Evolutionary conservation across 1,140 invertebrate genomes (phyloP).

Genomic region (Adelges cooleyi): DNA sequence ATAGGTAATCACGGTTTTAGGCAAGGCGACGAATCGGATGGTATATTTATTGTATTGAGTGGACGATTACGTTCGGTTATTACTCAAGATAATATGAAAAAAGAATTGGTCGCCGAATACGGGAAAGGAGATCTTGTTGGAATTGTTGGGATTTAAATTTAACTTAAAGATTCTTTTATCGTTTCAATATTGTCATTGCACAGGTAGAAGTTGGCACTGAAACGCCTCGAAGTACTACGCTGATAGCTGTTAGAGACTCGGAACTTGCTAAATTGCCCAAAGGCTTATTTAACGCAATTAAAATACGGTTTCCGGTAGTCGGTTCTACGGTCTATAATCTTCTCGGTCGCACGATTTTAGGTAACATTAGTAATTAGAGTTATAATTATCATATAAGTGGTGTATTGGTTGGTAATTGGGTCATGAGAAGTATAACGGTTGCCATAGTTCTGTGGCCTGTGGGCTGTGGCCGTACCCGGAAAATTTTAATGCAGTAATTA

Average conservation of each 20-base stretch:
- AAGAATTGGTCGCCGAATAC: slow-evolving; percentile 95
- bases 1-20: too few species aligned
- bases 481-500: not conserved
- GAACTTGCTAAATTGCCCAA: slow-evolving; percentile 94
- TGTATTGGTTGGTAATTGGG: too few species aligned
- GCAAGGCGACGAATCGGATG: slow-evolving; percentile 89
- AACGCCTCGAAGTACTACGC: slow-evolving; percentile 85
- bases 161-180: too few species aligned
- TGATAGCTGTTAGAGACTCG: slow-evolving; percentile 94
- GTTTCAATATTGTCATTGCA: too few species aligned
- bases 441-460: not conserved
- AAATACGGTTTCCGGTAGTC: slow-evolving; percentile 88
- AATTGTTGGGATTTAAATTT: too few species aligned
- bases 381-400: too few species aligned
- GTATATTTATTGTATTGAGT: slow-evolving; percentile 92
- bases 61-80: slow-evolving; percentile 92
- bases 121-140: slow-evolving; percentile 95
- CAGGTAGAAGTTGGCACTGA: slow-evolving; percentile 92
- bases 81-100: slow-evolving; percentile 79
- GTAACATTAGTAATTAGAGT: too few species aligned
- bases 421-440: too few species aligned
- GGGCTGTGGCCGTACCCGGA: not conserved
- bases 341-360: slow-evolving; percentile 79
- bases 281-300: slow-evolving; percentile 94
- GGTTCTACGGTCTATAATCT: slow-evolving; percentile 89